Evolutionary conservation across 2,113 vertebrate genomes (phyloP).

Genomic region (Orientallactaga bullata): DNA sequence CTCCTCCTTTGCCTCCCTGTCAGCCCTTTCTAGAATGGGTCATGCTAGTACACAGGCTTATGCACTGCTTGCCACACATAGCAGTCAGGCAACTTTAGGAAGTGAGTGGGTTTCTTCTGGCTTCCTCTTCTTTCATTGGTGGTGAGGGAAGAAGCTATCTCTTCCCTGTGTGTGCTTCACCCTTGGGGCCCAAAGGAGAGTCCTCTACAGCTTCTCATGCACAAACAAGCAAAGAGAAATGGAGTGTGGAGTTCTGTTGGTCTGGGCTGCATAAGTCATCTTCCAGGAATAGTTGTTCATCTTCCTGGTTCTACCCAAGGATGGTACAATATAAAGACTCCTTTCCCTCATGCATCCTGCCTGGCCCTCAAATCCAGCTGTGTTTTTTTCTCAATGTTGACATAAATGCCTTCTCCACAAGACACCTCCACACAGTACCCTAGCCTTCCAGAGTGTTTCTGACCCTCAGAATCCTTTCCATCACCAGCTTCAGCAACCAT

Average conservation of each 20-base stretch:
- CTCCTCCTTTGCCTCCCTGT: background rate
- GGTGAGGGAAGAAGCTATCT: background rate
- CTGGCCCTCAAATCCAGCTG: background rate
- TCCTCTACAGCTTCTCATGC: background rate
- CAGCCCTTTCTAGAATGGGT: background rate
- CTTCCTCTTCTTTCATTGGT: background rate
- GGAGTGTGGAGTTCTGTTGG: background rate
- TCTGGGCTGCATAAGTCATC: fast-evolving
- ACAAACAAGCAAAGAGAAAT: background rate
- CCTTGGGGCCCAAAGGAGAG: background rate
- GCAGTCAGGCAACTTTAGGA: background rate
- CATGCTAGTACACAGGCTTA: background rate
- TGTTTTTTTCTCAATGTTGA: fast-evolving
- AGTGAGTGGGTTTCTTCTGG: background rate
- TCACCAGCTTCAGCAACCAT: background rate
- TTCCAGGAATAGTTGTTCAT: background rate
- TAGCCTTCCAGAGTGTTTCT: background rate
- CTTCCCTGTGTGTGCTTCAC: background rate
- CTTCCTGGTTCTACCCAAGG: background rate
- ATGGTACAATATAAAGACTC: background rate
- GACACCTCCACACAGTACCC: too few species aligned
- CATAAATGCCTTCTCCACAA: background rate
- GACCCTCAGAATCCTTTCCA: background rate
- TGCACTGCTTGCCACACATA: background rate
- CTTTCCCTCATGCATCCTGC: background rate